Base-by-base conservation (phyloP, 2,888 invertebrate species). In the Drosophila formosana region DNA sequence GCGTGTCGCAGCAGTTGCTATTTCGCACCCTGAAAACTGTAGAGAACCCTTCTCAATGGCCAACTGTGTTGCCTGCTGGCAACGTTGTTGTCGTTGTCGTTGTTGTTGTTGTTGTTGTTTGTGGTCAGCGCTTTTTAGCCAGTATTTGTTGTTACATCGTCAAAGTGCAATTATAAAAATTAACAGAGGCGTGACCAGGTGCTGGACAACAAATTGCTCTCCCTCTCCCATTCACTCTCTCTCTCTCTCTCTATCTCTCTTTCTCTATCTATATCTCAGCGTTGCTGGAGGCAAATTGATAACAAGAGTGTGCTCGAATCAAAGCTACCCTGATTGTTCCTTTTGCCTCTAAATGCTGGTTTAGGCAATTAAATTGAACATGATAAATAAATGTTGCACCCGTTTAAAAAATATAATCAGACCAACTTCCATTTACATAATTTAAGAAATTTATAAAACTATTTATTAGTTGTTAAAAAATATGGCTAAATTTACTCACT, bases 91-190 rank as follows among this genome's bases (percentile, higher is more conserved):
- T 37, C 3, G 11, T 4, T 34, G 11, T 4, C n/a, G n/a, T n/a
- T n/a, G 18, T 18, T 37, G 9, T 32, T 32, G 32, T 9, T 32
- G 7, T 32, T 32, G 32, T 32, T 18, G 18, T 30, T 30, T 30
- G n/a, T 46, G 71, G 57, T 49, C 56, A 62, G 49, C 45, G 50
- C 25, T 56, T 37, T 30, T 37, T 37, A 37, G 32, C 9, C 9
- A 32, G 18, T 61, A 58, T 26, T 32, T 51, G 53, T 46, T 66
- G 26, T 50, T 26, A 45, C 43, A 75, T 71, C 56, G 75, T 73
- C 67, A 73, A 82, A 83, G 68, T 46, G 68, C 80, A 86, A 77
- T 86, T 81, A 68, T 55, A 65, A 57, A 77, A 77, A 80, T 82
- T 66, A 80, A 65, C 53, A 55, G 50, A 65, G 55, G 62, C 49